A percentile compares a stretch with the other conserved stretches of the same genome.
phyloP scores from a whole-genome alignment of 2,113 vertebrate genomes.

The Nyctereutes procyonoides region DNA sequence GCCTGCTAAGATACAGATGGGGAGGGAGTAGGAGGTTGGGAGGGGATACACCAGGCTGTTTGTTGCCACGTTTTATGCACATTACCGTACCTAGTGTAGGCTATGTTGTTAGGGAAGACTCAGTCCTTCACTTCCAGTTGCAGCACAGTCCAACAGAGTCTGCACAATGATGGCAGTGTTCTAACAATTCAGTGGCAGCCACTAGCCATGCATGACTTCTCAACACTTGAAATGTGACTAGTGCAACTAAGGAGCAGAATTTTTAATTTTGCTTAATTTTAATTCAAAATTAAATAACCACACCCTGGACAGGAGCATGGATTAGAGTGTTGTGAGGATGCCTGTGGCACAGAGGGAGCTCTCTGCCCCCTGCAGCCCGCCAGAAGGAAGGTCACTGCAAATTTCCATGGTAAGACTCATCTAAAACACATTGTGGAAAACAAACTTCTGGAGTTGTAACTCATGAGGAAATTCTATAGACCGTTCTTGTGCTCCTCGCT shows the following conservation, averaged over 20 bases:
- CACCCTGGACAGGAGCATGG: not conserved
- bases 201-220: no score
- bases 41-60: not conserved
- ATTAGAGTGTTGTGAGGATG: not conserved
- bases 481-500: not conserved
- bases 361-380: not conserved
- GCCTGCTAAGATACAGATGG: not conserved
- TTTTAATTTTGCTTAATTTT: slow-evolving; percentile 23
- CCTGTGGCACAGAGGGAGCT: fast-evolving
- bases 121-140: not conserved
- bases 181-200: not conserved
- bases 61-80: not conserved
- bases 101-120: not conserved
- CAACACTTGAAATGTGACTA: not conserved
- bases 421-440: not conserved
- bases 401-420: not conserved
- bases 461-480: not conserved
- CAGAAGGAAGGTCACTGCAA: not conserved
- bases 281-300: slow-evolving; percentile 6
- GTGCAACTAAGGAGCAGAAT: not conserved
- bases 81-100: not conserved
- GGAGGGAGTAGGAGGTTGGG: fast-evolving
- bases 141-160: not conserved
- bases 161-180: not conserved
- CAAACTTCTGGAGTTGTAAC: not conserved